Conservation (phyloP, 2,113 vertebrate species). For the Aegithalos caudatus region DNA sequence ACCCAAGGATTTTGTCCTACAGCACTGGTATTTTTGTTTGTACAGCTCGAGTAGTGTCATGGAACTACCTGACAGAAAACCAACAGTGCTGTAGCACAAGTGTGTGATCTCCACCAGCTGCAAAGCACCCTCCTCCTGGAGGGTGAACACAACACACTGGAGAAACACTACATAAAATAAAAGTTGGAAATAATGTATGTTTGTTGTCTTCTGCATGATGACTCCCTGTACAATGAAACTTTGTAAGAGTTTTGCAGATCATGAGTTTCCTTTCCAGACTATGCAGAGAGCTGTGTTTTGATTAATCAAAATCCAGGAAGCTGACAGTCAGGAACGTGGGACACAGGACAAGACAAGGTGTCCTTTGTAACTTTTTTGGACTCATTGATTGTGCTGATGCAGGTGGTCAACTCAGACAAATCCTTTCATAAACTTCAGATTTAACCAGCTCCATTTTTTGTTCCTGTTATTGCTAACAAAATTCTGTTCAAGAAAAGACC, state of each 20-base stretch:
- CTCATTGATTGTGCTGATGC: neutral
- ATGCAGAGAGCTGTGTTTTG: neutral
- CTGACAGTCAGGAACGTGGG: neutral
- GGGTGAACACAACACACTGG: neutral
- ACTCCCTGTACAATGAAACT: neutral
- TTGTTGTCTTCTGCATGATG: neutral
- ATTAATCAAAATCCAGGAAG: slow-evolving; percentile 17
- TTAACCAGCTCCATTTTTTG: neutral
- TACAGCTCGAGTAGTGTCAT: neutral
- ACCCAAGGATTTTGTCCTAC: neutral
- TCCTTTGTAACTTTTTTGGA: slow-evolving; percentile 5
- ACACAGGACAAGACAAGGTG: neutral
- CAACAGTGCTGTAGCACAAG: neutral
- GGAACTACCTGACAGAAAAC: neutral
- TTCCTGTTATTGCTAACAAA: neutral
- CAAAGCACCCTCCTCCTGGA: neutral
- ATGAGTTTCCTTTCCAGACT: neutral
- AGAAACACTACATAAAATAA: neutral
- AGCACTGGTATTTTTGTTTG: neutral
- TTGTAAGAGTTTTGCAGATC: neutral
- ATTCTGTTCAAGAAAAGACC: slow-evolving; percentile 18
- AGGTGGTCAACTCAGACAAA: slow-evolving; percentile 9
- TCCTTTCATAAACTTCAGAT: slow-evolving; percentile 6
- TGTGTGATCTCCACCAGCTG: neutral
- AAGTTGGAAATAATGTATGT: neutral